Base-by-base conservation (phyloP, 2,113 vertebrate species). In the Toxostoma redivivum region DNA sequence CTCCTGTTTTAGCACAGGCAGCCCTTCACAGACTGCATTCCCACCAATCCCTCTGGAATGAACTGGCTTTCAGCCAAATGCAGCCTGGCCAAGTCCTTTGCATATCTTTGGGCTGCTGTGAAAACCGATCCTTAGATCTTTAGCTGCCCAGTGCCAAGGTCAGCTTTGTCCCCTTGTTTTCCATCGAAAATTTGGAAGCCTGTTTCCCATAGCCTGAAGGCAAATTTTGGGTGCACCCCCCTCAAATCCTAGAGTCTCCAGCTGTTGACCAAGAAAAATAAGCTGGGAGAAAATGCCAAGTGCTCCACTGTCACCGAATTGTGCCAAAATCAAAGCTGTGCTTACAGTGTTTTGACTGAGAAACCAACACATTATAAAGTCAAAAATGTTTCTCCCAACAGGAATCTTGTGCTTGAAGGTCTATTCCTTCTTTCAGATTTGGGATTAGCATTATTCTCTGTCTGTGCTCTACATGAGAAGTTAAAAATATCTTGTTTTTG, bases 131-230 rank as follows among this genome's bases (percentile, higher is more conserved):
- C 17, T 27, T 37, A 54, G 31, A 71, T 73, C 65, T 17, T 19
- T 35, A 48, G 54, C 35, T 89, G 62, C 44, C 30, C 86, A 35
- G 30, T 12, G 19, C 44, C 73, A 66, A 93, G 51, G 51, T 73
- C 90, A 84, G 31, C 21, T 86, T 84, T 61, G 25, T 66, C 50
- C 25, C n/a, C 28, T 91, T 23, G 24, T 61, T 61, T 85, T 92
- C 62, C 28, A 10, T 3, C 30, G 61, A 15, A 64, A 77, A 71
- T 72, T 61, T 72, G 71, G 57, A 78, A 90, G 54, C 44, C 50
- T 69, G 5, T 64, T 85, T 86, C 22, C 66, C n/a, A 10, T 20
- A 48, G n/a, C 61, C 54, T 15, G 11, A 47, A 80, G 15, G 48
- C 13, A 51, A 81, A 61, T 5, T 14, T 33, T 25, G 28, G 21